phyloP scores from a whole-genome alignment of 2,888 invertebrate genomes.

The Glaucopsyche alexis region DNA sequence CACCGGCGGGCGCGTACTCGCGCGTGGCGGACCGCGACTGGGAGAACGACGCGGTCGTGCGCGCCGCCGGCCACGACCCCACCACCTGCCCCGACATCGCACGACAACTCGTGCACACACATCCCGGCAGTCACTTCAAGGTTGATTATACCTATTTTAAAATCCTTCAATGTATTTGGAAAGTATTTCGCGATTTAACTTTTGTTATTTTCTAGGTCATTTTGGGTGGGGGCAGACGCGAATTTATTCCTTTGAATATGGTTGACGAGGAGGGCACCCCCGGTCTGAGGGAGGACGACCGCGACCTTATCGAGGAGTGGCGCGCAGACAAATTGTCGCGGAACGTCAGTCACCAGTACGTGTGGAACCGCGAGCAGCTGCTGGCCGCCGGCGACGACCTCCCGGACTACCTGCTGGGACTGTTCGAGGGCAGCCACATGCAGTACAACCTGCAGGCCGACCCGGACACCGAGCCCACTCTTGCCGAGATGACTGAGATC shows the following conservation, averaged over 20 bases:
- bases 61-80: slow-evolving; percentile 51
- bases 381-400: slow-evolving; percentile 56
- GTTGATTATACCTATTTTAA: slow-evolving; percentile 16
- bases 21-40: slow-evolving; percentile 84
- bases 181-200: not conserved
- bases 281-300: slow-evolving; percentile 78
- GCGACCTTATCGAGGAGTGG: slow-evolving; percentile 85
- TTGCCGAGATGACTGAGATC: slow-evolving; percentile 74
- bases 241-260: slow-evolving; percentile 79
- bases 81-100: slow-evolving; percentile 57
- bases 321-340: slow-evolving; percentile 60
- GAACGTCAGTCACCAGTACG: slow-evolving; percentile 68
- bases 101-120: slow-evolving; percentile 38
- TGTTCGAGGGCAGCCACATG: slow-evolving; percentile 83
- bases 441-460: slow-evolving; percentile 82
- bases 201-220: slow-evolving; percentile 72
- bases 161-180: not conserved
- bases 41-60: slow-evolving; percentile 84
- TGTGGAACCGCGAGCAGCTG: slow-evolving; percentile 81
- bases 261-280: slow-evolving; percentile 74
- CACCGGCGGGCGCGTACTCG: slow-evolving; percentile 83
- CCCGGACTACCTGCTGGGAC: slow-evolving; percentile 82
- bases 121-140: slow-evolving; percentile 39
- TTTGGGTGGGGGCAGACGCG: slow-evolving; percentile 85
- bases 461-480: slow-evolving; percentile 55